Evolutionary conservation across 2,888 invertebrate species (phyloP), one percentile per base, ranked within the genome.

Genomic region (Cosmia trapezina): DNA sequence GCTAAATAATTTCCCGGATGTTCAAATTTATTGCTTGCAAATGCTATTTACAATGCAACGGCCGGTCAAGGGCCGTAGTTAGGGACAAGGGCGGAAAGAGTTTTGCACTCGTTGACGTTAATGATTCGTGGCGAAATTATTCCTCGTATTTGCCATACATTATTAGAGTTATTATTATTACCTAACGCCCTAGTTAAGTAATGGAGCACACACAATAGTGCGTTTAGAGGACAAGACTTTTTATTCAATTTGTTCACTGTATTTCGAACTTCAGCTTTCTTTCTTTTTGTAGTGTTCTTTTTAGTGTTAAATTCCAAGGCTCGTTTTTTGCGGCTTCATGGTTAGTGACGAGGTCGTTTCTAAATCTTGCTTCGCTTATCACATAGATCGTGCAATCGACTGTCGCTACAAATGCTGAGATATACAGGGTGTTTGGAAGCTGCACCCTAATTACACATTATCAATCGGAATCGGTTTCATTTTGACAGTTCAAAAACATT

Each of bases 1-100:
- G 88, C 83, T 89, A 88, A 89, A 88, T 86, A 87, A 83, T 86
- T 83, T 89, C 89, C 89, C 89, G 91, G 90, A 89, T 87, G 86
- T 68, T 84, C 81, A 74, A 89, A 89, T 89, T 89, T 90, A 90
- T 90, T 87, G 81, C 83, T 78, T 77, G 86, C 85, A 87, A 88
- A 85, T 84, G 86, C 73, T 83, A 84, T 86, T 85, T 81, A 84
- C 74, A 74, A 66, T 70, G 64, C 81, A 84, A 77, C 76, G 82
- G 74, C 63, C 72, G 67, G 63, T 70, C 60, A 75, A 79, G 86
- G 84, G 83, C 70, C 73, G 79, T n/a, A 79, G 63, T 78, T 63
- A 45, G 66, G 69, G 22, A 51, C 49, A 66, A 49, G 60, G 59
- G 56, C 61, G 75, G 67, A 56, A 75, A 80, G 57, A 83, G 59